These are phyloP conservation scores for Bradypodion pumilum DNA, from an alignment of 2,797 vertebrate species.

Conservation along the genomic window DNA sequence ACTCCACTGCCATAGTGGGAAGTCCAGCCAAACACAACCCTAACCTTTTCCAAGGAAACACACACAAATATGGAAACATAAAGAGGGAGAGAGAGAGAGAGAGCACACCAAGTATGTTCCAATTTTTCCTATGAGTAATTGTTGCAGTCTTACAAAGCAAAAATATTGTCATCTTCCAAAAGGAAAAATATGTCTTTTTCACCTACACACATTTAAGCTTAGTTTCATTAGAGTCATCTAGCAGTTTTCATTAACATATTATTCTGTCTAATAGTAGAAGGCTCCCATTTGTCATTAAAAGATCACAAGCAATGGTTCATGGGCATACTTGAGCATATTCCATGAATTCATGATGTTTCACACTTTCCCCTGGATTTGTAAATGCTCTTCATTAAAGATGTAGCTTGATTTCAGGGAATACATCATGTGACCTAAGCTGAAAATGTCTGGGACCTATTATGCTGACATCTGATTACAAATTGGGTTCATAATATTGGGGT, in stretches of 20 bases:
- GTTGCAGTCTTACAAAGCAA: conserved; percentile 31
- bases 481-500: not conserved
- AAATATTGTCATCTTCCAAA: conserved; percentile 31
- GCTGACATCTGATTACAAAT: not conserved
- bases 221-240: no score
- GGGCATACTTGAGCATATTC: not conserved
- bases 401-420: not conserved
- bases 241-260: not conserved
- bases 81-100: not conserved
- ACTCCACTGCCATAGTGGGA: no score
- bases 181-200: not conserved
- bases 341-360: not conserved
- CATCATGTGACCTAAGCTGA: not conserved
- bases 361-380: not conserved
- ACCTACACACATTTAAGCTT: not conserved
- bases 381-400: not conserved
- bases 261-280: conserved; percentile 1
- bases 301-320: conserved; percentile 10
- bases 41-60: no score
- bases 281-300: conserved; percentile 42
- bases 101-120: not conserved
- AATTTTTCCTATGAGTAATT: not conserved
- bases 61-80: no score
- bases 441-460: not conserved
- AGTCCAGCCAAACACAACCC: no score